phyloP scores from a whole-genome alignment of 53 echinoderm and acorn worm species.

The Actinopyga echinites region DNA sequence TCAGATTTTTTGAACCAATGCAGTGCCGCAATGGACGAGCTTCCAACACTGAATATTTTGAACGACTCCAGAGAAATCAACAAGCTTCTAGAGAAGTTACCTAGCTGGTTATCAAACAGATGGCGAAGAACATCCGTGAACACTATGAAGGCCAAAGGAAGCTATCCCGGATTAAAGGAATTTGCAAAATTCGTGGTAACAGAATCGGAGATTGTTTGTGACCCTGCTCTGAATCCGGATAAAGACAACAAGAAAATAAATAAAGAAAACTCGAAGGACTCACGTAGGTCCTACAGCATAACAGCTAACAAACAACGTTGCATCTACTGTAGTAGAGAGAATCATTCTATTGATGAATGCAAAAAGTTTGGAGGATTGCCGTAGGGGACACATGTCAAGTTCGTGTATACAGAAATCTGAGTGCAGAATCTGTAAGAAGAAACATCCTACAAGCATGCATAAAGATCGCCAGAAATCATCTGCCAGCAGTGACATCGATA shows the following conservation, averaged over 20 bases:
- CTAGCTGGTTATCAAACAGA: conserved; percentile 52
- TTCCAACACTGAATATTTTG: conserved; percentile 50
- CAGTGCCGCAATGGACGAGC: conserved; percentile 23
- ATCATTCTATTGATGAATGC: conserved; percentile 53
- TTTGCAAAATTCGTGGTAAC: conserved; percentile 50
- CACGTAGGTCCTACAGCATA: neutral
- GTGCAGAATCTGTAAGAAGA: conserved; percentile 42
- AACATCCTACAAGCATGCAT: conserved; percentile 51
- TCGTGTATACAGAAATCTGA: conserved; percentile 26
- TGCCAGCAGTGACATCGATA: neutral
- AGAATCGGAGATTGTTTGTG: conserved; percentile 55
- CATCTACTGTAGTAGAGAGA: conserved; percentile 8
- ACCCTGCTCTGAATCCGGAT: conserved; percentile 32
- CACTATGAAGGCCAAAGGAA: conserved; percentile 32
- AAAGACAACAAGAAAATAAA: neutral
- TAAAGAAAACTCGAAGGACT: neutral
- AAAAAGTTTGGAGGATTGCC: conserved; percentile 18
- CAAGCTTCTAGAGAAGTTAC: conserved; percentile 37
- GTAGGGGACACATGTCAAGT: conserved; percentile 55
- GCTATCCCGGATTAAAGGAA: conserved; percentile 41
- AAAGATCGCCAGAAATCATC: neutral
- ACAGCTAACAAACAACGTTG: neutral
- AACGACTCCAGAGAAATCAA: conserved; percentile 55
- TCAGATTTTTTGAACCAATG: conserved; percentile 45
- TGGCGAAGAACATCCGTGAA: conserved; percentile 41